A percentile compares a stretch with the other conserved stretches of the same genome.
Evolutionary conservation across 2,888 invertebrate species (phyloP).

Genomic region (Epinotia brunnichana): DNA sequence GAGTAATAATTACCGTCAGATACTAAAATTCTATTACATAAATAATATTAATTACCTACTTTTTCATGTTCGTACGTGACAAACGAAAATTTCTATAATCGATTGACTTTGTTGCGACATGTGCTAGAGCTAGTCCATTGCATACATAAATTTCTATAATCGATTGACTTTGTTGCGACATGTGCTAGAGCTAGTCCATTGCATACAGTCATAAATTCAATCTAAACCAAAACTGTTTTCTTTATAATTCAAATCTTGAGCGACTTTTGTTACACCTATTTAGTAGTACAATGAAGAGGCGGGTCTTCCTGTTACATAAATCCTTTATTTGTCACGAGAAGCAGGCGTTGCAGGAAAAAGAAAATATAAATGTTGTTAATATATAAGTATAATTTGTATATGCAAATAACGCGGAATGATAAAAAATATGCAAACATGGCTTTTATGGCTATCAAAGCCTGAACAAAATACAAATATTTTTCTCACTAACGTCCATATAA

Average conservation of each 20-base stretch:
- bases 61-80: neutral
- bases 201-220: too few relatives aligned
- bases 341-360: neutral
- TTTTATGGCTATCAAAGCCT: neutral
- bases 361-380: neutral
- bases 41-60: neutral
- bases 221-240: too few relatives aligned
- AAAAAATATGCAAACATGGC: neutral
- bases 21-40: too few relatives aligned
- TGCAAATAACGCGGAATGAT: too few relatives aligned
- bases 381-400: neutral
- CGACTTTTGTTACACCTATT: too few relatives aligned
- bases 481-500: too few relatives aligned
- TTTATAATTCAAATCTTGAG: too few relatives aligned
- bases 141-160: too few relatives aligned
- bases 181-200: too few relatives aligned
- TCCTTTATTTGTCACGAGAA: neutral
- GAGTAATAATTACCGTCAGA: neutral
- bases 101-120: neutral
- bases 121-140: too few relatives aligned
- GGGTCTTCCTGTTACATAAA: neutral
- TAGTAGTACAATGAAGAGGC: neutral
- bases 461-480: neutral
- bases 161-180: too few relatives aligned
- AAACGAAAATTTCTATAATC: neutral